These are phyloP conservation scores for Serrognathus titanus DNA, from an alignment of 2,888 invertebrate species.

Conservation along the genomic window DNA sequence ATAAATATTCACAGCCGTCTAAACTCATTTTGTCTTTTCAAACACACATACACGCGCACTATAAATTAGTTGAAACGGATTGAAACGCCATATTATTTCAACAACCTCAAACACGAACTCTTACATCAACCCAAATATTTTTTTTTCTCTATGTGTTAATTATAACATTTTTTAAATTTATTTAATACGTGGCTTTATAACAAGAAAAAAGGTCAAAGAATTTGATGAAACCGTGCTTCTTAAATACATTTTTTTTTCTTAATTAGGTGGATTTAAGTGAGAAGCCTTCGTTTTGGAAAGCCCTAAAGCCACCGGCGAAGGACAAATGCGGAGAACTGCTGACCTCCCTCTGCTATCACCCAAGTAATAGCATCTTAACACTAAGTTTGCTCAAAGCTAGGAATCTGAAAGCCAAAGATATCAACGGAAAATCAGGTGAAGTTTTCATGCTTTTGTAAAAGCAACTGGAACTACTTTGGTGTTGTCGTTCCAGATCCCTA, in stretches of 20 bases:
- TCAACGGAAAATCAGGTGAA: slow-evolving; percentile 89
- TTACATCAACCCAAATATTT: too few relatives aligned
- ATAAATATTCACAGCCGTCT: too few relatives aligned
- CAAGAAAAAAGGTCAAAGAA: too few relatives aligned
- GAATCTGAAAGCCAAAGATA: slow-evolving; percentile 93
- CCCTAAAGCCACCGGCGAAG: slow-evolving; percentile 86
- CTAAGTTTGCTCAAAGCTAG: slow-evolving; percentile 88
- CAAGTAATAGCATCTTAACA: slow-evolving; percentile 89
- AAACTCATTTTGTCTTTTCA: too few relatives aligned
- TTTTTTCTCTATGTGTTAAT: too few relatives aligned
- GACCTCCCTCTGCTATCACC: slow-evolving; percentile 92
- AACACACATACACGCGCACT: too few relatives aligned
- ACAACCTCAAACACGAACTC: too few relatives aligned
- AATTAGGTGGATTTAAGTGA: slow-evolving; percentile 83
- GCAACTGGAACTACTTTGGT: too few relatives aligned
- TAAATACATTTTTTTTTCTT: background rate
- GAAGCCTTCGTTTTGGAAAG: slow-evolving; percentile 94
- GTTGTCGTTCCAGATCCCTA: slow-evolving; percentile 78
- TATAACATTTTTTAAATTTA: too few relatives aligned
- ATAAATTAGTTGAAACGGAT: too few relatives aligned
- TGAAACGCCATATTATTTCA: too few relatives aligned
- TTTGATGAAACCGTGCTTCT: background rate
- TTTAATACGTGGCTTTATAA: too few relatives aligned
- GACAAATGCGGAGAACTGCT: slow-evolving; percentile 90
- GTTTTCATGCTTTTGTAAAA: background rate